Evolutionary conservation across 2,113 vertebrate genomes (phyloP).

Genomic region (Gobiocypris rarus): DNA sequence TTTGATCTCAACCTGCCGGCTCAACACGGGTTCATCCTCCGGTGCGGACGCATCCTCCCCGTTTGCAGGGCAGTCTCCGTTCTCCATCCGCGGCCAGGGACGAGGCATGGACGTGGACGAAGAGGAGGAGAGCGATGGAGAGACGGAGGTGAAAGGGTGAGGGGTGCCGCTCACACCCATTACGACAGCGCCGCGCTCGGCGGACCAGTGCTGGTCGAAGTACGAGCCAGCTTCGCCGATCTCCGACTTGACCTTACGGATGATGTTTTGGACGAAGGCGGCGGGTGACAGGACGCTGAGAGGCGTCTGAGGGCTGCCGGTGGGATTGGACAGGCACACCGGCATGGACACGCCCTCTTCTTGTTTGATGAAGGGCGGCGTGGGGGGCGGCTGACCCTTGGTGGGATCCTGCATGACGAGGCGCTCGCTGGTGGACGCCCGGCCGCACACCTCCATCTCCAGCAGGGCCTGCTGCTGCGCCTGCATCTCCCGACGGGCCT

Average conservation of each 20-base stretch:
- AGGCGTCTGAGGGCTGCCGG: conserved; percentile 78
- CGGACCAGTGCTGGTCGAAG: conserved; percentile 96
- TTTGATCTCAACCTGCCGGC: conserved; percentile 82
- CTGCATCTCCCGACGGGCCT: conserved; percentile 95
- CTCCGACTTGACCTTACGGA: conserved; percentile 96
- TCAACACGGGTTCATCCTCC: conserved; percentile 77
- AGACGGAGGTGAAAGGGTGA: conserved; percentile 86
- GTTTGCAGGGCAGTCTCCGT: conserved; percentile 71
- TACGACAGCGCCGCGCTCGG: conserved; percentile 75
- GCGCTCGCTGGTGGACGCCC: conserved; percentile 71
- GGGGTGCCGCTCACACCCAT: conserved; percentile 56
- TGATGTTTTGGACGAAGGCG: conserved; percentile 96
- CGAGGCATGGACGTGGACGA: conserved; percentile 86
- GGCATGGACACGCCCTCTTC: conserved; percentile 79
- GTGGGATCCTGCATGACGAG: conserved; percentile 74
- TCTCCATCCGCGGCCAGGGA: conserved; percentile 81
- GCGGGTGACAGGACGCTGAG: conserved; percentile 90
- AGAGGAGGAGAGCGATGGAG: conserved; percentile 89
- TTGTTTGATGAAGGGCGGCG: conserved; percentile 85
- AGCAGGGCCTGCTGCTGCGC: conserved; percentile 93
- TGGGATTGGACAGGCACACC: conserved; percentile 68
- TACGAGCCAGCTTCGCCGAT: conserved; percentile 91
- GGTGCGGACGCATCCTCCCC: conserved; percentile 80
- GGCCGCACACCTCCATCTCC: conserved; percentile 84
- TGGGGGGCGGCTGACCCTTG: conserved; percentile 68